Base-by-base conservation (phyloP, 2,113 vertebrate genomes). In the Barbus barbus region DNA sequence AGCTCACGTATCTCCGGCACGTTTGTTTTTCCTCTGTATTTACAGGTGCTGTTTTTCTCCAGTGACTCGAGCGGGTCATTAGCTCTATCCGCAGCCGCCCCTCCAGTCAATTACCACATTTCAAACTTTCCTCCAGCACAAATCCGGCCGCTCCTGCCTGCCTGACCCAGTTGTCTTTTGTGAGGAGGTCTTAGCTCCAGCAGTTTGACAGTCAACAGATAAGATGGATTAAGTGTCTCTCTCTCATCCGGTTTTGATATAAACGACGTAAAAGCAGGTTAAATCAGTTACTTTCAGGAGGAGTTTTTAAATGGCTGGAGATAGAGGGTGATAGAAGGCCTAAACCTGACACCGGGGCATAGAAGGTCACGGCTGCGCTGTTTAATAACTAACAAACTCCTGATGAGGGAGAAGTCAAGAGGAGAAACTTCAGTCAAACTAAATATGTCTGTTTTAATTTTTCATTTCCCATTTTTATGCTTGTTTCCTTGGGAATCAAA, bases 191-290 rank as follows among this genome's bases (percentile, higher is more conserved):
- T 95, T 94, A 95, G 94, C 94, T 89, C 78, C 92, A 92, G 92
- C 94, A 93, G 93, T 95, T 95, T 95, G 94, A 95, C 94, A 95
- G 94, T 94, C 93, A 94, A 94, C 94, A 94, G 94, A 95, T 95
- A 95, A 95, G 94, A 95, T 95, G 94, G 94, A 95, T 95, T 95
- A 95, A 94, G 93, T 91, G 92, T 83, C 78, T 85, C 76, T 76
- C 67, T 89, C 87, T 93, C 94, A 94, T 94, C 94, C 94, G 93
- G 93, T 95, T 94, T 94, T 95, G 93, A 95, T 94, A 93, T 94
- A 93, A 94, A 93, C 92, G 90, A 94, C 93, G 91, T 95, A 93
- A 95, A 95, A 94, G 94, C 93, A 91, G 93, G 94, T 94, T 94
- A 95, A 95, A 94, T 94, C 93, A 91, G 92, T 90, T 91, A 93